A percentile compares a stretch with the other conserved stretches of the same genome.
These are phyloP conservation scores for Myiozetetes cayanensis DNA, from an alignment of 2,113 vertebrate species.

Conservation along the genomic window DNA sequence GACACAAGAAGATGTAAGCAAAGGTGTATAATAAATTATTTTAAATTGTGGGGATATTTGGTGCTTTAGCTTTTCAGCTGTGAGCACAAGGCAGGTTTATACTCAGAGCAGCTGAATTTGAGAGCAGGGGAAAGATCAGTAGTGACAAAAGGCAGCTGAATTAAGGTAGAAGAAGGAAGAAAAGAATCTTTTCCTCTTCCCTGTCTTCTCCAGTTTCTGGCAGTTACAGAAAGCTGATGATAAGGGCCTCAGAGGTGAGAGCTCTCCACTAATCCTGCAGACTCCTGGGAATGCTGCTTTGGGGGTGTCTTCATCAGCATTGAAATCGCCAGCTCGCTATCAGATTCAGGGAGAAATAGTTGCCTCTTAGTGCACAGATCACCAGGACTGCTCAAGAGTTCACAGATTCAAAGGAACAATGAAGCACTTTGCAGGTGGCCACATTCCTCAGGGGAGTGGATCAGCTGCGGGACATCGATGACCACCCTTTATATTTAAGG, in stretches of 20 bases:
- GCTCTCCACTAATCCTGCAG: not conserved
- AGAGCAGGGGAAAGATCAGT: not conserved
- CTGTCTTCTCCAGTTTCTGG: not conserved
- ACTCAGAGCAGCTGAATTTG: not conserved
- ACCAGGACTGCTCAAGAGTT: not conserved
- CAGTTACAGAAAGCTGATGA: not conserved
- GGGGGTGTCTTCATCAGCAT: not conserved
- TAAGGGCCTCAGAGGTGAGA: not conserved
- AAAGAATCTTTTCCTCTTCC: not conserved
- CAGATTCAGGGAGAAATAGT: not conserved
- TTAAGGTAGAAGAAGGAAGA: not conserved
- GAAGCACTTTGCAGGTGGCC: conserved; percentile 13
- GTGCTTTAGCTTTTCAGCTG: not conserved
- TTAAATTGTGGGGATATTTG: not conserved
- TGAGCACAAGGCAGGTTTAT: not conserved
- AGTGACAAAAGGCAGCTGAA: not conserved
- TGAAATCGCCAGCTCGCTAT: not conserved
- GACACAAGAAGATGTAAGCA: not conserved
- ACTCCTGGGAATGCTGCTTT: not conserved
- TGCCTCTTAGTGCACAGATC: not conserved
- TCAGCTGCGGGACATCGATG: not conserved
- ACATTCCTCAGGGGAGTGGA: not conserved
- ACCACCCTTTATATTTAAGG: not conserved
- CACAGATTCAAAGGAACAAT: not conserved
- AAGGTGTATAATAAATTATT: not conserved